Percentiles rank a stretch among this genome's conserved stretches.
Conservation (phyloP, 64 coral and sea anemone species). For the Montipora efflorescens region DNA sequence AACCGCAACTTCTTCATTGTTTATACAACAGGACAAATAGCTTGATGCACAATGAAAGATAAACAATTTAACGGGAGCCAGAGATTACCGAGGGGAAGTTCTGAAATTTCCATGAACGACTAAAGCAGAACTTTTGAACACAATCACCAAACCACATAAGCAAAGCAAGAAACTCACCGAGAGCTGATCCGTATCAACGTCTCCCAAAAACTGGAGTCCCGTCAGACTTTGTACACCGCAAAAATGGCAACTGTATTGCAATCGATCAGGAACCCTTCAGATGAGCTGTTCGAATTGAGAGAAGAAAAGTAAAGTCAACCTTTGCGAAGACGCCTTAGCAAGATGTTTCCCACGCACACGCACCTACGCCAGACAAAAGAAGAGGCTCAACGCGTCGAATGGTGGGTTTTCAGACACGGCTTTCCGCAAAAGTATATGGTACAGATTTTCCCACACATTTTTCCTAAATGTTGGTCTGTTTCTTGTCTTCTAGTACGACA, state of each 20-base stretch:
- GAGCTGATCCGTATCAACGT: background rate
- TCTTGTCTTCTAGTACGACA: background rate
- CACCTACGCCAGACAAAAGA: background rate
- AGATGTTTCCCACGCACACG: background rate
- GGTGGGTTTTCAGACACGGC: background rate
- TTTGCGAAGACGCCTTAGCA: background rate
- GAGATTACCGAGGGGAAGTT: background rate
- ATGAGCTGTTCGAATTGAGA: background rate
- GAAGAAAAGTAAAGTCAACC: background rate
- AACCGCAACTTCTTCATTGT: background rate
- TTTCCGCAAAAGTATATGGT: background rate
- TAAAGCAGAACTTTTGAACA: background rate
- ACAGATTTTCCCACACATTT: background rate
- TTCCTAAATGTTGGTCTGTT: background rate
- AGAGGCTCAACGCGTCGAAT: background rate
- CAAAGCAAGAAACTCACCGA: background rate
- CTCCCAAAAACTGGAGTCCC: background rate
- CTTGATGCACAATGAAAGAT: background rate
- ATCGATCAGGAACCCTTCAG: background rate
- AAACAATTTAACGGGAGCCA: background rate
- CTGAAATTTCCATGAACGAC: no score
- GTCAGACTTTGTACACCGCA: no score
- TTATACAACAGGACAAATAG: background rate
- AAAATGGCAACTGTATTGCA: background rate
- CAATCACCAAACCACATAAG: background rate